Base-by-base conservation (phyloP, 2,797 vertebrate species). In the Trichosurus vulpecula region DNA sequence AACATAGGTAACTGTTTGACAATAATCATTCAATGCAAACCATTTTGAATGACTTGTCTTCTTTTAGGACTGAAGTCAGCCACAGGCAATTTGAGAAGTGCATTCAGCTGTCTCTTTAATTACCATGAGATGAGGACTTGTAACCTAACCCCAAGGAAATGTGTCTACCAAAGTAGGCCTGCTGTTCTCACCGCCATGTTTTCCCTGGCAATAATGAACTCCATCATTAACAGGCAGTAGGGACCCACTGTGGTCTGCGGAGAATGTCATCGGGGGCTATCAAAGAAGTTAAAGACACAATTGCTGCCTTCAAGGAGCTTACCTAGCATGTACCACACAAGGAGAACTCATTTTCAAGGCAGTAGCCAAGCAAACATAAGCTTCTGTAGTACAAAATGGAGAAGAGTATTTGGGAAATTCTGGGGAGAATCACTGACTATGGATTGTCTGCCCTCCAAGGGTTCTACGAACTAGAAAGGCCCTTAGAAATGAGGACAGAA, bases 91-190 rank as follows among this genome's bases (percentile, higher is more conserved):
- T 98, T 97, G 98, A 97, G 94, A 98, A 97, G 91, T 81, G 97
- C 98, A 98, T 98, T 98, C 95, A 96, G 54, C 54, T 95, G 92
- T 96, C 97, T 91, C 94, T 96, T 97, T 97, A 97, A 52, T 97
- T 98, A 97, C 95, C 96, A 95, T 98, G 97, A 98, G 94, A 98
- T 97, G 97, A 97, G 94, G 97, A 98, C 95, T 98, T 97, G 89
- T 94, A 95, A 96, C 66, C 29, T 94, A 91, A 41, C 96, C 14
- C 29, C 41, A 91, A 90, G 93, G 90, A 93, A 95, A 91, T 31
- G n/a, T 97, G 54, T 97, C 91, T 94, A 95, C 25, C 54, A 35
- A 90, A 94, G 92, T 93, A 11, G 35, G 94, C 54, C 52, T 95
- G 54, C 52, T 96, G 13, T 95, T 96, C 91, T 51, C 95, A 93